Base-by-base conservation (phyloP, 2,888 invertebrate genomes). In the Mesochorus sp. region DNA sequence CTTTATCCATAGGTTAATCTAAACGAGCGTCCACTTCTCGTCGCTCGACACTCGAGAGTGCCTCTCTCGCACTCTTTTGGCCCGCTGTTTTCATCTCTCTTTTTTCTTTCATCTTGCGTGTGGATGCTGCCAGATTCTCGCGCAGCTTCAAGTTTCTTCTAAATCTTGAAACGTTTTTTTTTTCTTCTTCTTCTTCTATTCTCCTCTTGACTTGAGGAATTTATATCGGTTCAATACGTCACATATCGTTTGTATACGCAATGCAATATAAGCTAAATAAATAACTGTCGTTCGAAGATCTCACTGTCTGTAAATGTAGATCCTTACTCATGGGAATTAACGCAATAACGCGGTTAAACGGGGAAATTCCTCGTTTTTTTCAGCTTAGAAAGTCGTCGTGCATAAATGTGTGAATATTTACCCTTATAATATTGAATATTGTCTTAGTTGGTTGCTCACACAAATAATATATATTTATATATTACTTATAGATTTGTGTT, bases 371-470 rank as follows among this genome's bases (percentile, higher is more conserved):
- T 70, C 62, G 51, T 37, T 12, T 47, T 64, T 47, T 28, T 21
- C 39, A 42, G 57, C 68, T 73, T 68, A 59, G 68, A 74, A 57
- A 53, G 51, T 74, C 68, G n/a, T n/a, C 12, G 67, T 44, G 47
- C 49, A 51, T 49, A 34, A 51, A 64, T n/a, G n/a, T 19, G 64
- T 44, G 73, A 73, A 73, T 84, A 80, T 86, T 86, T 86, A 81
- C 79, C 83, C 12, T 76, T 84, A 84, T 85, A 87, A 87, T 84
- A 85, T 86, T 86, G 79, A 81, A 85, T 86, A 87, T 86, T 83
- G 83, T 85, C 82, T 85, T 83, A 84, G 75, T 78, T 79, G 80
- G 26, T 39, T 66, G 49, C 64, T 61, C 39, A 57, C 62, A 59
- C 53, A 61, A n/a, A 6, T 44, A 14, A 1, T 1, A 44, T 19